A percentile compares a stretch with the other conserved stretches of the same genome.
Conservation (phyloP, 2,797 vertebrate genomes). For the Rhinella marina region DNA sequence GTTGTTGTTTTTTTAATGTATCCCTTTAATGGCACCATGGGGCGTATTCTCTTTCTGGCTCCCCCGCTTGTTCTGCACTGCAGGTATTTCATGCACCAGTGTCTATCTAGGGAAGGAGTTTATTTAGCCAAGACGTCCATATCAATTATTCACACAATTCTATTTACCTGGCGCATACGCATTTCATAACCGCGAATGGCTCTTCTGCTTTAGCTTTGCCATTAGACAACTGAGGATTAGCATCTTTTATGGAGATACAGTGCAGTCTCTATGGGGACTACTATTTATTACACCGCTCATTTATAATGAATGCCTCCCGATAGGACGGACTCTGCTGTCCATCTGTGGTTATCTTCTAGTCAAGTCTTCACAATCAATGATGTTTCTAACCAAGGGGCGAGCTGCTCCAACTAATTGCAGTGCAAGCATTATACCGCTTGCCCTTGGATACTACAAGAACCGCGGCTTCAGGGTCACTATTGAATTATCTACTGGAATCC, state of each 20-base stretch:
- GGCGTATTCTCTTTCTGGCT: background rate
- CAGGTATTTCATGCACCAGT: background rate
- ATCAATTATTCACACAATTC: conserved; percentile 26
- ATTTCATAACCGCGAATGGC: background rate
- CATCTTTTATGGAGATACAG: background rate
- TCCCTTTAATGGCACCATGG: background rate
- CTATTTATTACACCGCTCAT: no score
- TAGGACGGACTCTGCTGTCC: background rate
- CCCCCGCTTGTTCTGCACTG: background rate
- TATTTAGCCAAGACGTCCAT: background rate
- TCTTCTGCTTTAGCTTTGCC: background rate
- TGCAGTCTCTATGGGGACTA: no score
- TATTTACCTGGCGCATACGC: background rate
- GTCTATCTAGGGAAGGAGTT: background rate
- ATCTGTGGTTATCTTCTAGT: background rate
- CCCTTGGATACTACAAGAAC: no score
- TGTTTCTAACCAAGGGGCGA: background rate
- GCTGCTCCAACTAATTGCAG: no score
- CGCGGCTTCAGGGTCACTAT: no score
- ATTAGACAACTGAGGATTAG: background rate
- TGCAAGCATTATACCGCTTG: no score
- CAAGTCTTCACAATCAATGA: background rate
- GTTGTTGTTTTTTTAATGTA: no score
- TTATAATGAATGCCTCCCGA: background rate
- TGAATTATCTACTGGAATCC: no score